Evolutionary conservation across 1,140 invertebrate species (phyloP).

Genomic region (Carcinoscorpius rotundicauda): DNA sequence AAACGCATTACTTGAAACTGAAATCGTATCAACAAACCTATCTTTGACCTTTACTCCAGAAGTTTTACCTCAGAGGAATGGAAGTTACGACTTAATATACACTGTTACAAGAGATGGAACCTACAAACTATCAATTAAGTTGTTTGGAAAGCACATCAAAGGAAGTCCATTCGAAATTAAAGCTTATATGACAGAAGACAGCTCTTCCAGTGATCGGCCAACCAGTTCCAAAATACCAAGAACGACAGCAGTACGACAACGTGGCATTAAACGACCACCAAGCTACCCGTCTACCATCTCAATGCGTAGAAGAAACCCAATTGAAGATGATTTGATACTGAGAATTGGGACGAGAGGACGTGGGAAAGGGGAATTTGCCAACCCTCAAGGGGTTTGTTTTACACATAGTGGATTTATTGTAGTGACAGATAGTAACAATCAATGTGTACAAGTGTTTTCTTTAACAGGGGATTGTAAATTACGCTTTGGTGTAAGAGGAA

Average conservation of each 20-base stretch:
- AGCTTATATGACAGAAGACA: conserved; percentile 22
- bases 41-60: conserved; percentile 26
- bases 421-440: conserved; percentile 46
- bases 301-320: conserved; percentile 33
- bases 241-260: conserved; percentile 26
- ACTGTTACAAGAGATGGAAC: conserved; percentile 32
- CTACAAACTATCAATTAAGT: conserved; percentile 34
- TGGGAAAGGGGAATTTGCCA: conserved; percentile 44
- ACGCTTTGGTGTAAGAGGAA: conserved; percentile 14
- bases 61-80: conserved; percentile 37
- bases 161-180: conserved; percentile 36
- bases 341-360: conserved; percentile 36
- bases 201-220: conserved; percentile 25
- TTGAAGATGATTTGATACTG: conserved; percentile 39
- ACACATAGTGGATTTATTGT: conserved; percentile 35
- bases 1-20: conserved; percentile 20
- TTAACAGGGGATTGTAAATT: conserved; percentile 25
- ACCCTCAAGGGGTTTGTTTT: conserved; percentile 42
- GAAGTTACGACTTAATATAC: conserved; percentile 38
- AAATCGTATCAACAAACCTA: conserved; percentile 19
- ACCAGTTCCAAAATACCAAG: conserved; percentile 23
- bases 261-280: conserved; percentile 32
- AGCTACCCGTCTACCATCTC: conserved; percentile 35
- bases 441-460: conserved; percentile 40
- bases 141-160: conserved; percentile 38